A percentile compares a stretch with the other conserved stretches of the same genome.
These are phyloP conservation scores for Eupithecia exiguata DNA, from an alignment of 2,888 invertebrate genomes.

Conservation along the genomic window DNA sequence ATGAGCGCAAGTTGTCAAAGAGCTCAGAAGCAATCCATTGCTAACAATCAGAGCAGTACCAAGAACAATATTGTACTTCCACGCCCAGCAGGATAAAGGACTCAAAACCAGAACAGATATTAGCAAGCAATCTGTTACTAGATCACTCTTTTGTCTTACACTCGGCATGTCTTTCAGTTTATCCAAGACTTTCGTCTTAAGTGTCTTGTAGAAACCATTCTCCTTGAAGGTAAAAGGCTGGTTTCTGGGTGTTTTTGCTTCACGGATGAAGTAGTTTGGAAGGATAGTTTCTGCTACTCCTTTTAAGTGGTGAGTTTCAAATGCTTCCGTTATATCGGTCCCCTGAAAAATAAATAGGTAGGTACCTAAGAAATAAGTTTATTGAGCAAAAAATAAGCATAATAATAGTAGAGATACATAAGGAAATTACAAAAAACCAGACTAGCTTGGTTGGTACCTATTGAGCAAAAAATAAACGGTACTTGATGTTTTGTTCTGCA, in stretches of 20 bases:
- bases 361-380: neutral
- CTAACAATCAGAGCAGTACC: slow-evolving; percentile 58
- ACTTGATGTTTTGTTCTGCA: too few species aligned
- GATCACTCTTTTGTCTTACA: slow-evolving; percentile 64
- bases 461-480: too few species aligned
- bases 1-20: slow-evolving; percentile 86
- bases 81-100: slow-evolving; percentile 64
- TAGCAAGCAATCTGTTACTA: slow-evolving; percentile 62
- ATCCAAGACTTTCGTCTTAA: slow-evolving; percentile 85
- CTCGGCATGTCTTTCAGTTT: slow-evolving; percentile 81
- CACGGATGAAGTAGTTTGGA: slow-evolving; percentile 86
- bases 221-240: slow-evolving; percentile 89
- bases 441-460: too few species aligned
- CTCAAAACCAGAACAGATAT: slow-evolving; percentile 56
- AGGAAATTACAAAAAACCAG: too few species aligned
- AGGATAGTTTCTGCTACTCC: slow-evolving; percentile 85
- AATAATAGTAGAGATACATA: neutral
- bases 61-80: slow-evolving; percentile 56
- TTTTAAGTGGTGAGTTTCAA: slow-evolving; percentile 85
- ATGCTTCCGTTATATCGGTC: slow-evolving; percentile 87
- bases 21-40: slow-evolving; percentile 59
- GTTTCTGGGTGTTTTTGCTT: slow-evolving; percentile 85
- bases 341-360: slow-evolving; percentile 76
- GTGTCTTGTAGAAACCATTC: slow-evolving; percentile 90
- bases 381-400: neutral